Conservation (phyloP, 2,113 vertebrate genomes). For the Atrichornis clamosus region DNA sequence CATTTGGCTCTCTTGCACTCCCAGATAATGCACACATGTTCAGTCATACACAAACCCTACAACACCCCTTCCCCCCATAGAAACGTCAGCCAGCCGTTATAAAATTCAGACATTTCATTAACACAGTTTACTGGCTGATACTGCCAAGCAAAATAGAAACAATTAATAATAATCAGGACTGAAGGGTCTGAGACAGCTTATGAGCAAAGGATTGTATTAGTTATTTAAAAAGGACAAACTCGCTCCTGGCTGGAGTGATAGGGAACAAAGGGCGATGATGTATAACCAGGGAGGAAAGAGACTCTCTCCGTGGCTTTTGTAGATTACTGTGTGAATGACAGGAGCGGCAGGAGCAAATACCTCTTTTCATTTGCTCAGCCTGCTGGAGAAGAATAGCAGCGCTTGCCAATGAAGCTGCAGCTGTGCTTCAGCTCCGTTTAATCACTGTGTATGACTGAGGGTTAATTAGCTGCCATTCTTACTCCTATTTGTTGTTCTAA, state of each 20-base stretch:
- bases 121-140: slow-evolving; percentile 11
- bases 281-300: slow-evolving; percentile 16
- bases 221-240: slow-evolving; percentile 39
- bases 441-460: slow-evolving; percentile 53
- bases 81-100: slow-evolving; percentile 34
- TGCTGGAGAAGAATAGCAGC: slow-evolving; percentile 50
- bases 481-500: slow-evolving; percentile 65
- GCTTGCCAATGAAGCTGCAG: slow-evolving; percentile 52
- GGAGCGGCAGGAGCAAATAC: slow-evolving; percentile 43
- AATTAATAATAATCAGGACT: slow-evolving; percentile 35
- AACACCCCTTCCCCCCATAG: neutral
- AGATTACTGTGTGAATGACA: slow-evolving; percentile 25
- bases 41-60: neutral
- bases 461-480: slow-evolving; percentile 71
- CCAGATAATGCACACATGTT: slow-evolving; percentile 6
- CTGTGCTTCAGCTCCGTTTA: slow-evolving; percentile 38
- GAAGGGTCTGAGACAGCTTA: neutral
- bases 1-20: neutral
- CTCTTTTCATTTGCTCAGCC: slow-evolving; percentile 55
- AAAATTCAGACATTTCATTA: slow-evolving; percentile 44
- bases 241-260: slow-evolving; percentile 14
- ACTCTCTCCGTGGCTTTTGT: neutral
- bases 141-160: slow-evolving; percentile 45
- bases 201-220: slow-evolving; percentile 4
- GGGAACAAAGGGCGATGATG: slow-evolving; percentile 37